Conservation (phyloP, 2,797 vertebrate species). For the Clarias laeviceps region DNA sequence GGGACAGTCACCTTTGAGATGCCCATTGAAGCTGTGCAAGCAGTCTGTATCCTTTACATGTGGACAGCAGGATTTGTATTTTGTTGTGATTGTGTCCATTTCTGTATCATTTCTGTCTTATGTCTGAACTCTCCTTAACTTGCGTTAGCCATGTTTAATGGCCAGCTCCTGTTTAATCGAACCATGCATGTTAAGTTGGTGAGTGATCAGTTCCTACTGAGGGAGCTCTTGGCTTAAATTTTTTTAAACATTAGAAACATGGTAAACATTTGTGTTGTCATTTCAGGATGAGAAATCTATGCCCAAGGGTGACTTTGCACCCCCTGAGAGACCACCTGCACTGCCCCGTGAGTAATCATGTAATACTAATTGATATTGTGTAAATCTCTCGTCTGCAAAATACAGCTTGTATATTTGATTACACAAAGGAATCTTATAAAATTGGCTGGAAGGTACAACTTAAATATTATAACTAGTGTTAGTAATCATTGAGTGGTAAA, state of each 20-base stretch:
- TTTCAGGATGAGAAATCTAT: slow-evolving; percentile 92
- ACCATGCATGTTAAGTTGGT: slow-evolving; percentile 99
- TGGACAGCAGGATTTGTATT: not conserved
- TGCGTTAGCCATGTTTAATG: slow-evolving; percentile 92
- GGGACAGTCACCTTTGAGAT: slow-evolving; percentile 96
- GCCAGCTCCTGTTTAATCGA: slow-evolving; percentile 93
- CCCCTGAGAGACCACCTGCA: slow-evolving; percentile 86
- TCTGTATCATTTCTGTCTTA: not conserved
- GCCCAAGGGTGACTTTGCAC: slow-evolving; percentile 93
- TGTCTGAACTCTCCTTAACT: slow-evolving; percentile 72
- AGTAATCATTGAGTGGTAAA: too few relatives aligned
- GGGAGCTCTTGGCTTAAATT: not conserved
- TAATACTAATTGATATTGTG: not conserved
- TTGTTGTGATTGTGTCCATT: not conserved
- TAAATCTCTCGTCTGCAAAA: not conserved
- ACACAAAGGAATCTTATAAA: not conserved
- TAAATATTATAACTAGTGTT: not conserved
- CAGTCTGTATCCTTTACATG: slow-evolving; percentile 92
- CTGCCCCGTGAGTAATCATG: slow-evolving; percentile 87
- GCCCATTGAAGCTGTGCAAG: slow-evolving; percentile 96
- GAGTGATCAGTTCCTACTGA: slow-evolving; percentile 55
- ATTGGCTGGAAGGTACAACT: not conserved
- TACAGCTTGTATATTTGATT: not conserved
- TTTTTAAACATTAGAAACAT: not conserved
- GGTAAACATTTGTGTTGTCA: not conserved